phyloP scores from a whole-genome alignment of 2,113 vertebrate genomes.

The Orycteropus afer region DNA sequence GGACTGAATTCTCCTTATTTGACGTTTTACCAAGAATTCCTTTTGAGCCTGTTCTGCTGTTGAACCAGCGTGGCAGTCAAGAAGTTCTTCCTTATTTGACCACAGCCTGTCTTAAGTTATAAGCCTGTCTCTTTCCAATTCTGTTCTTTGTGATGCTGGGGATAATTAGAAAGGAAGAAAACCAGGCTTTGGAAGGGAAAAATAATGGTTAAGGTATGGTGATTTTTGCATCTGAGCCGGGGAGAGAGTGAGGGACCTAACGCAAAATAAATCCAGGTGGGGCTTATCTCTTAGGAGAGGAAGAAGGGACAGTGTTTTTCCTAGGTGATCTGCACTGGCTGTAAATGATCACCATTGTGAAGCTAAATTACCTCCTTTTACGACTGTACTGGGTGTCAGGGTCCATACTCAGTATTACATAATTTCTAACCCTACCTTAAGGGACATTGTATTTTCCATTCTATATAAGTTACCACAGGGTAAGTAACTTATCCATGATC shows the following conservation, averaged over 20 bases:
- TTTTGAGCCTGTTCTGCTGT: neutral
- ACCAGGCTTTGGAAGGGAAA: slow-evolving; percentile 39
- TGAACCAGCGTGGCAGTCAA: slow-evolving; percentile 37
- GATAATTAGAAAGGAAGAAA: slow-evolving; percentile 26
- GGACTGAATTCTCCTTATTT: slow-evolving; percentile 39
- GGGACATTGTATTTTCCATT: neutral
- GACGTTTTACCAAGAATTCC: slow-evolving; percentile 65
- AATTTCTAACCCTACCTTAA: neutral
- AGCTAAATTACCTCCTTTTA: neutral
- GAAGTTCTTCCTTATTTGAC: slow-evolving; percentile 74
- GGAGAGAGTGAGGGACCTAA: neutral
- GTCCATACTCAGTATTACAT: neutral
- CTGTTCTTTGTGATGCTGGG: slow-evolving; percentile 20
- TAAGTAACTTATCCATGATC: neutral
- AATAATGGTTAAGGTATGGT: neutral
- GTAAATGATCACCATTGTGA: neutral
- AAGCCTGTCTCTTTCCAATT: slow-evolving; percentile 18
- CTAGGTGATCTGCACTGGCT: neutral
- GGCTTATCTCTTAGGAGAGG: neutral
- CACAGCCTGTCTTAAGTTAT: slow-evolving; percentile 14
- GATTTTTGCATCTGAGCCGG: neutral
- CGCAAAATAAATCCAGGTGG: neutral
- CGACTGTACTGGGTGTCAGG: neutral
- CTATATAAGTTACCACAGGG: neutral
- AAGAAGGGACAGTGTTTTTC: neutral